Percentiles rank a stretch among this genome's conserved stretches.
phyloP scores from a whole-genome alignment of 2,888 invertebrate species.

The Tryphoninae sp. region DNA sequence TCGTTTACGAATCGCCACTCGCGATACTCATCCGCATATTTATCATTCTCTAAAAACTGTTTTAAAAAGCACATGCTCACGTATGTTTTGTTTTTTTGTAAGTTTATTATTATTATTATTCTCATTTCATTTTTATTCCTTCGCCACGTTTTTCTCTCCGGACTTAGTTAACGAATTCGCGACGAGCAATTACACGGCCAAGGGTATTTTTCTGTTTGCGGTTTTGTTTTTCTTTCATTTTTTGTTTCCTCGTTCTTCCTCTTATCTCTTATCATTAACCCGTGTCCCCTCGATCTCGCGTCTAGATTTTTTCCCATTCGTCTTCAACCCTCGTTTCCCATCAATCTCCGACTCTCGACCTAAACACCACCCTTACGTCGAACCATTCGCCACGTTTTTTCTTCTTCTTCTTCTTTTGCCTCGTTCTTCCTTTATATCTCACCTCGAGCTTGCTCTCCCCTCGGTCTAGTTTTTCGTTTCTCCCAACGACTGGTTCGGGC shows the following conservation, averaged over 20 bases:
- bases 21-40: constrained; percentile 5
- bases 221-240: constrained; percentile 32
- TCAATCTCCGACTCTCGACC: constrained; percentile 53
- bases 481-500: constrained; percentile 52
- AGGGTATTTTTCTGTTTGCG: constrained; percentile 17
- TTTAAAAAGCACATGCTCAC: constrained; percentile 43
- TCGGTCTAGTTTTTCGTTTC: not conserved
- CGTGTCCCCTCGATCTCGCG: not conserved
- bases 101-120: too few relatives aligned
- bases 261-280: constrained; percentile 45
- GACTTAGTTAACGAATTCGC: constrained; percentile 12
- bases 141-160: too few relatives aligned
- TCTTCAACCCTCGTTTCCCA: constrained; percentile 35
- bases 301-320: constrained; percentile 31
- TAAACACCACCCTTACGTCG: constrained; percentile 22
- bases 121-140: not conserved
- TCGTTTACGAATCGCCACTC: not conserved
- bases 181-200: constrained; percentile 55
- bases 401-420: constrained; percentile 28
- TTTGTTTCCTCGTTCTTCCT: constrained; percentile 22
- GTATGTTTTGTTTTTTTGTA: not conserved
- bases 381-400: constrained; percentile 44
- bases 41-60: constrained; percentile 10
- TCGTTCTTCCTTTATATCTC: not conserved
- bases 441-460: not conserved